Evolutionary conservation across 1,140 invertebrate species (phyloP), one percentile per base, ranked within the genome.

Genomic region (Philotrypesis tridentata): DNA sequence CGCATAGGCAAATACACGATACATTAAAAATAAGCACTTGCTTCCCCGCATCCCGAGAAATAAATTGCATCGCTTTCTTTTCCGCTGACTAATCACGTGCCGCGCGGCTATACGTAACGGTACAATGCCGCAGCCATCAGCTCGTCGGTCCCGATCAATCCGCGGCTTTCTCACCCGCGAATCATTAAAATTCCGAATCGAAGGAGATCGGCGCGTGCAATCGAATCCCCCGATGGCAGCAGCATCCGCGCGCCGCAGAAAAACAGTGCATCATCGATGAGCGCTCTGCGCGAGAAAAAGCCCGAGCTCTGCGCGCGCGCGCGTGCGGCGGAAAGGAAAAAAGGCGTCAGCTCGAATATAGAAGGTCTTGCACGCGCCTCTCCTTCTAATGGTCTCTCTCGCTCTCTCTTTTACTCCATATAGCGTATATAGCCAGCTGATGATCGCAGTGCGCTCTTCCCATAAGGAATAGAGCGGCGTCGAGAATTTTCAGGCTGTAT

Each of bases 401-500:
- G 11, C n/a, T n/a, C n/a, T n/a, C n/a, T n/a, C n/a, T n/a, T n/a
- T n/a, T n/a, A n/a, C n/a, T n/a, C n/a, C n/a, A n/a, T n/a, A n/a
- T n/a, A n/a, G n/a, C n/a, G n/a, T n/a, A n/a, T n/a, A n/a, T n/a
- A n/a, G n/a, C 48, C 48, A 55, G 21, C 43, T 21, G 70, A 72
- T 72, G 37, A 43, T 72, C n/a, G 70, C 14, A 11, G 37, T 29
- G 12, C 40, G 31, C 25, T 73, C 14, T 74, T 74, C 71, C 55
- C 27, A 60, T n/a, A 48, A 29, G 43, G 71, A 43, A 40, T 23
- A 72, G 43, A 31, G 43, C 71, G 72, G 5, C 33, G 29, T n/a
- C 43, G 61, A 60, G 63, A 68, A 67, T 77, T 77, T 77, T 65
- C 33, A 74, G 71, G 33, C 33, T 37, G 33, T 74, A 60, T 27